Evolutionary conservation across 2,113 vertebrate species (phyloP).

Genomic region (Syngnathus floridae): DNA sequence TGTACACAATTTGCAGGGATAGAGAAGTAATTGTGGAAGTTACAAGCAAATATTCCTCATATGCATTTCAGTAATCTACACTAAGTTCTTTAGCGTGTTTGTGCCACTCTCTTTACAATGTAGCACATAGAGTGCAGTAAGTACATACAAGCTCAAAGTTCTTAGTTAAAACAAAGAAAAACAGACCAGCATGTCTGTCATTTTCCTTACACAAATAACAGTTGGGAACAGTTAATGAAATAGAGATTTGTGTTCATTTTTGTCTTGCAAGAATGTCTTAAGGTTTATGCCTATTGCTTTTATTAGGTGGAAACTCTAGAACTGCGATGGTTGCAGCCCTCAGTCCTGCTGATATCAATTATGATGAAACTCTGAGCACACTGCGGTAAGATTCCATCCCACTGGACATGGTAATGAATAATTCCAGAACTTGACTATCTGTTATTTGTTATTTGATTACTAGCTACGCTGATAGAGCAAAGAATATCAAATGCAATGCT

Average conservation of each 20-base stretch:
- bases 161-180: neutral
- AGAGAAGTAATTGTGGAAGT: neutral
- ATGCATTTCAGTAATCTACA: neutral
- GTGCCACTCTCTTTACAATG: neutral
- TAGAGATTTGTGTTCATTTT: neutral
- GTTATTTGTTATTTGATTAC: neutral
- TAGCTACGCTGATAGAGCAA: slow-evolving; percentile 95
- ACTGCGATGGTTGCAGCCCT: slow-evolving; percentile 98
- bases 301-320: slow-evolving; percentile 85
- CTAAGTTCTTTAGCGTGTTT: neutral
- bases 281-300: neutral
- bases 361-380: slow-evolving; percentile 97
- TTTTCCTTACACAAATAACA: neutral
- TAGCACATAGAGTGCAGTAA: neutral
- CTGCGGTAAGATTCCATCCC: slow-evolving; percentile 75
- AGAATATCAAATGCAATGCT: slow-evolving; percentile 98
- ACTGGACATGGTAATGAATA: neutral
- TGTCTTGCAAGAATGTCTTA: neutral
- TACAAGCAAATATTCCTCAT: neutral
- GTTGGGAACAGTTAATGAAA: neutral
- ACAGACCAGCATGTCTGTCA: neutral
- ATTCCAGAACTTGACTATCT: neutral
- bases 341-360: slow-evolving; percentile 98
- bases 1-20: neutral
- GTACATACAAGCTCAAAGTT: neutral